A percentile compares a stretch with the other conserved stretches of the same genome.
Conservation (phyloP, 64 coral and sea anemone genomes). For the Montipora capricornis region DNA sequence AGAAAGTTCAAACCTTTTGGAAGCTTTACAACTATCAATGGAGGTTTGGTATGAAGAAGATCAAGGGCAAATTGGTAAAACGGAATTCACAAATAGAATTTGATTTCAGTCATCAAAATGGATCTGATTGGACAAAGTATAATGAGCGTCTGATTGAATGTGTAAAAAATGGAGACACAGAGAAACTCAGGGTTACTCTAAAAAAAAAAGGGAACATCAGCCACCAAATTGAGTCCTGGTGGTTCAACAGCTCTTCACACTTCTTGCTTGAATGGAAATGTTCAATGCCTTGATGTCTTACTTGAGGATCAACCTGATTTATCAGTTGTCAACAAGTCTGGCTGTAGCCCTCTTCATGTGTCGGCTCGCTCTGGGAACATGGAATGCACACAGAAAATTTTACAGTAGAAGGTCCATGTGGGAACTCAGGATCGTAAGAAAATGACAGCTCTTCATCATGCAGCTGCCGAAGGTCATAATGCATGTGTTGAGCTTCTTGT, state of each 20-base stretch:
- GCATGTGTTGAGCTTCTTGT: constrained; percentile 73
- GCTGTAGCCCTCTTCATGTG: constrained; percentile 44
- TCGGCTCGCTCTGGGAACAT: constrained; percentile 35
- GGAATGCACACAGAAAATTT: constrained; percentile 33
- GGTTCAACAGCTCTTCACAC: constrained; percentile 66
- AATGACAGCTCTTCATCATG: constrained; percentile 76
- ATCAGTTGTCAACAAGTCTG: constrained; percentile 44
- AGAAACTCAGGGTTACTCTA: constrained; percentile 41
- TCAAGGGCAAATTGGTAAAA: constrained; percentile 65
- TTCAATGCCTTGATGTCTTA: constrained; percentile 57
- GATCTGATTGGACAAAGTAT: constrained; percentile 62
- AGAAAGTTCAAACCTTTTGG: not conserved
- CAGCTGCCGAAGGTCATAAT: constrained; percentile 77
- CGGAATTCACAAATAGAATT: constrained; percentile 49
- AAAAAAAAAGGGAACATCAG: constrained; percentile 62
- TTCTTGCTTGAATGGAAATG: constrained; percentile 41
- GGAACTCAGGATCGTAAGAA: constrained; percentile 60
- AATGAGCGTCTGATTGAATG: constrained; percentile 63
- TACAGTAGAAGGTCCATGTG: constrained; percentile 54
- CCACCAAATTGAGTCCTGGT: constrained; percentile 40
- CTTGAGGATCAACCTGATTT: constrained; percentile 64
- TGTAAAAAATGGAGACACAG: constrained; percentile 33
- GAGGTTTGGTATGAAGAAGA: constrained; percentile 60
- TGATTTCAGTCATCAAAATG: constrained; percentile 1
- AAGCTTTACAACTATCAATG: not conserved